Evolutionary conservation across 2,888 invertebrate genomes (phyloP).

Genomic region (Hyppa rectilinea): DNA sequence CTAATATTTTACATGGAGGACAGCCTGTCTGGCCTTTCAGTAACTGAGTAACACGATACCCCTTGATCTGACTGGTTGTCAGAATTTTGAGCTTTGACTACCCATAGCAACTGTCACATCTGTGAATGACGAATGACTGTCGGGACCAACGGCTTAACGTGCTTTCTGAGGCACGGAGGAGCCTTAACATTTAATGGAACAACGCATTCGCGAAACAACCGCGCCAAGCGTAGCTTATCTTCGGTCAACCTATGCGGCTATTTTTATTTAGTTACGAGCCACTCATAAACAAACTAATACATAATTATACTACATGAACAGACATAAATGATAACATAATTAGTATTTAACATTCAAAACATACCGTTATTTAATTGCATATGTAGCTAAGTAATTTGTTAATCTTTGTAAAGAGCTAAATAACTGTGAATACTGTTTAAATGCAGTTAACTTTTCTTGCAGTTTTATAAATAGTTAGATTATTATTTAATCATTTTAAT

Average conservation of each 20-base stretch:
- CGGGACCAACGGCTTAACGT: background rate
- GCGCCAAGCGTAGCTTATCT: background rate
- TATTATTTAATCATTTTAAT: background rate
- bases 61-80: no score
- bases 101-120: no score
- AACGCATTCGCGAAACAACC: background rate
- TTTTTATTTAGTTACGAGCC: background rate
- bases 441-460: slow-evolving; percentile 10
- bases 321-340: background rate
- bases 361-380: slow-evolving; percentile 4
- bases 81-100: no score
- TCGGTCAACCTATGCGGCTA: background rate
- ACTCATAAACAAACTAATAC: background rate
- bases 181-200: background rate
- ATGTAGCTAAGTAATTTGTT: slow-evolving; percentile 5
- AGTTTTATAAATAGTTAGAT: slow-evolving; percentile 6
- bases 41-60: no score
- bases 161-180: background rate
- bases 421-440: slow-evolving; percentile 7
- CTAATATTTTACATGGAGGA: no score
- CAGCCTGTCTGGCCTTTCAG: no score
- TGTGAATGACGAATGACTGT: background rate
- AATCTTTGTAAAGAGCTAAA: background rate
- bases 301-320: background rate
- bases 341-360: background rate